Percentiles rank a stretch among this genome's conserved stretches.
Conservation (phyloP, 2,888 invertebrate species). For the Ochropacha duplaris region DNA sequence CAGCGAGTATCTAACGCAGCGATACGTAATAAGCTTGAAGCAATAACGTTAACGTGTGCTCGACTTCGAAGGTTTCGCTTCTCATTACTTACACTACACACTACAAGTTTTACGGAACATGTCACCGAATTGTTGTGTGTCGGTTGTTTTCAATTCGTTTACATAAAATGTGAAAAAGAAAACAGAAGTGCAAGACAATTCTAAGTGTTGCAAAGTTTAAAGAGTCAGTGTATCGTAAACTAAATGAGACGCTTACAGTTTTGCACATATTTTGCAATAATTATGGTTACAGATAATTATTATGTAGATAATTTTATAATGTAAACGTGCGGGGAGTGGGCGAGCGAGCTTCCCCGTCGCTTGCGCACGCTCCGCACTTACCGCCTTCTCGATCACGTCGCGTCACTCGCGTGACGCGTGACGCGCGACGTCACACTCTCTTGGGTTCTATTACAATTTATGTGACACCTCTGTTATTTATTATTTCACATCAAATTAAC, state of each 20-base stretch:
- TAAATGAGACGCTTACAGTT: conserved; percentile 78
- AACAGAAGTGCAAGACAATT: conserved; percentile 68
- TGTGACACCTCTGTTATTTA: conserved; percentile 3
- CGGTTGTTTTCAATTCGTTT: conserved; percentile 74
- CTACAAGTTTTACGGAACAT: conserved; percentile 67
- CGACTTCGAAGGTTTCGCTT: conserved; percentile 62
- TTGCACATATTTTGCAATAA: conserved; percentile 82
- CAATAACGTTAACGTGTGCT: conserved; percentile 74
- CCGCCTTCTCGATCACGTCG: conserved; percentile 17
- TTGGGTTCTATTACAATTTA: conserved; percentile 3
- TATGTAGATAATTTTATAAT: conserved; percentile 68
- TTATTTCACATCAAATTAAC: not conserved
- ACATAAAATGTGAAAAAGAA: conserved; percentile 58
- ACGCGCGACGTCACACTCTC: conserved; percentile 22
- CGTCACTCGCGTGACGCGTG: conserved; percentile 27
- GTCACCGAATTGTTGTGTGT: conserved; percentile 75
- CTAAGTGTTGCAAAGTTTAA: conserved; percentile 72
- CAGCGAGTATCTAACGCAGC: conserved; percentile 51
- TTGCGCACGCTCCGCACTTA: conserved; percentile 42
- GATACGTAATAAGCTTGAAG: conserved; percentile 75
- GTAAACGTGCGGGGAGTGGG: conserved; percentile 45
- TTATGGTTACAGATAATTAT: conserved; percentile 68
- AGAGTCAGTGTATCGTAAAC: conserved; percentile 76
- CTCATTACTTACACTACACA: conserved; percentile 58
- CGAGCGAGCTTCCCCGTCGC: conserved; percentile 63